phyloP scores from a whole-genome alignment of 2,888 invertebrate species.

The Phania funesta region DNA sequence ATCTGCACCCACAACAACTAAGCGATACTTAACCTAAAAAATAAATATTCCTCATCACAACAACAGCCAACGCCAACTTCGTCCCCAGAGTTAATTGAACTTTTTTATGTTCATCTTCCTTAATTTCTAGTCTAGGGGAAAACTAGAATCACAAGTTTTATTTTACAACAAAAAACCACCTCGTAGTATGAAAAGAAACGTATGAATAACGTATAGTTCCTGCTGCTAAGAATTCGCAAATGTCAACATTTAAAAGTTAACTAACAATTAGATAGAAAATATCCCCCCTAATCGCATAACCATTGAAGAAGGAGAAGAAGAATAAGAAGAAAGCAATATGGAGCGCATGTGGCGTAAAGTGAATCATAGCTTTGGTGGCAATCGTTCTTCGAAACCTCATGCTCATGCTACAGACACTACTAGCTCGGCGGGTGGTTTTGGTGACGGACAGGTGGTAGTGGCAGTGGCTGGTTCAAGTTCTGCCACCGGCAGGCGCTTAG shows the following conservation, averaged over 20 bases:
- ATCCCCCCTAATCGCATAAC: constrained; percentile 15
- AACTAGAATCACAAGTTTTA: constrained; percentile 11
- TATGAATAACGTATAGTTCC: constrained; percentile 65
- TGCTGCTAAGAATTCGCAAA: constrained; percentile 58
- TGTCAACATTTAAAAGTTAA: constrained; percentile 60
- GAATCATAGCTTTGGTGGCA: constrained; percentile 78
- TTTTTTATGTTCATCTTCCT: constrained; percentile 35
- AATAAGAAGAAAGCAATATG: constrained; percentile 70
- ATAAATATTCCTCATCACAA: constrained; percentile 16
- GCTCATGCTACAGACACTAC: constrained; percentile 77
- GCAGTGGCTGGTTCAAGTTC: constrained; percentile 78
- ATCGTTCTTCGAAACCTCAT: constrained; percentile 71
- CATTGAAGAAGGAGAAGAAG: background rate
- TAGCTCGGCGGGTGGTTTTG: constrained; percentile 79
- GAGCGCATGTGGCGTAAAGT: constrained; percentile 81
- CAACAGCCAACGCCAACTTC: constrained; percentile 16
- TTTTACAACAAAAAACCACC: background rate
- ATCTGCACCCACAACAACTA: constrained; percentile 45
- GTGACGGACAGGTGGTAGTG: constrained; percentile 77
- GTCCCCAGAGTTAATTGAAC: constrained; percentile 44
- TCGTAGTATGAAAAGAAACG: constrained; percentile 1
- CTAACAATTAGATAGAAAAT: constrained; percentile 64
- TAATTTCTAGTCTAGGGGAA: constrained; percentile 20
- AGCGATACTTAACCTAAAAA: constrained; percentile 61
- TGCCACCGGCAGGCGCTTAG: constrained; percentile 78